Base-by-base conservation (phyloP, 2,797 vertebrate genomes). In the Argyrosomus regius region DNA sequence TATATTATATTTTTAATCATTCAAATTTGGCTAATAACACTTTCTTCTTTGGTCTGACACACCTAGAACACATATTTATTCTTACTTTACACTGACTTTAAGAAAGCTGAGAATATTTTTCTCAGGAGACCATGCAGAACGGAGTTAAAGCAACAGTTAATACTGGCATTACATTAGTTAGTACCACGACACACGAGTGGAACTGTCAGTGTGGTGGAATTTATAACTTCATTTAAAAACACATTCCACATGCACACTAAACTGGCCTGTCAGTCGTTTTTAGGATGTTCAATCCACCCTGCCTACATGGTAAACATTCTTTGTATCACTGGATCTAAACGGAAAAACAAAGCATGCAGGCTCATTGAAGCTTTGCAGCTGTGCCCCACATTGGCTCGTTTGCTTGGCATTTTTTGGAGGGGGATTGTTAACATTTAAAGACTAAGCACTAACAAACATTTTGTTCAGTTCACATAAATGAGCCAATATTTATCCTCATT, bases 401-500 rank as follows among this genome's bases (percentile, higher is more conserved):
- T 52, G 35, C 12, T 16, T 53, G 20, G 10, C 5, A 10, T n/a
- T 49, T 65, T 65, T 22, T 41, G 18, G 3, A 41, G 4, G 1
- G 24, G 60, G 24, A 49, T 24, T 24, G 46, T 16, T 26, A 46
- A 46, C 46, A 39, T 65, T 73, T 26, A 46, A 72, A 57, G 18
- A 45, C 39, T 75, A 14, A 13, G 16, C 11, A 62, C 26, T 24
- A 41, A 14, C 28, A 60, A 77, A 73, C 24, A 35, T 1, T 9
- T 57, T 63, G 18, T 59, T 57, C n/a, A 14, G 0, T 41, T 65
- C 8, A 45, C 12, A 58, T 60, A n/a, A 80, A 56, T 35, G 20
- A 72, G 20, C 14, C 24, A 48, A 39, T 11, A 41, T 67, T 76
- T 52, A 48, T 74, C 7, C 8, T 52, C 43, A 59, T 1, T 57